Conservation (phyloP, 2,888 invertebrate species). For the Caenorhabditis afra region DNA sequence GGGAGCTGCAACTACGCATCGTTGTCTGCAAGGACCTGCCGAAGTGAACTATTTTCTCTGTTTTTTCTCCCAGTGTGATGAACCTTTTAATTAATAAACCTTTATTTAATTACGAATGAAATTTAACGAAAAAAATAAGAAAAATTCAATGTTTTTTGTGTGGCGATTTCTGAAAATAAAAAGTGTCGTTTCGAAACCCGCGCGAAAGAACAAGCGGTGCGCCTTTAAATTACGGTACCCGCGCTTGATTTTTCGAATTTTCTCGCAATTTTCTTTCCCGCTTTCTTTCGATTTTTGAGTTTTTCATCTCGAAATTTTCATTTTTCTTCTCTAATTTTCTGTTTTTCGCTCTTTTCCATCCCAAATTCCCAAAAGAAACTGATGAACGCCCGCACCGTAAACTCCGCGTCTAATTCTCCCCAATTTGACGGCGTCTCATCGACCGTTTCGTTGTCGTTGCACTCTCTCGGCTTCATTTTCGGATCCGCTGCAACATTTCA, state of each 20-base stretch:
- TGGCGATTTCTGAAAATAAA: constrained; percentile 14
- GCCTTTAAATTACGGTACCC: constrained; percentile 26
- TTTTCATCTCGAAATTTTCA: constrained; percentile 4
- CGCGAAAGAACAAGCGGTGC: background rate
- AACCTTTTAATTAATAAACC: too few species aligned
- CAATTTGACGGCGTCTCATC: constrained; percentile 34
- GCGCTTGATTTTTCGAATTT: constrained; percentile 3
- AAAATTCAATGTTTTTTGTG: constrained; percentile 7
- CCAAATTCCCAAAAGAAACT: too few species aligned
- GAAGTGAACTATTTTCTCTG: too few species aligned
- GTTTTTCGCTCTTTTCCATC: too few species aligned
- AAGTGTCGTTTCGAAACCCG: constrained; percentile 19
- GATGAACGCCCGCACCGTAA: constrained; percentile 12
- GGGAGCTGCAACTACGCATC: constrained; percentile 51
- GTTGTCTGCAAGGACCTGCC: constrained; percentile 46
- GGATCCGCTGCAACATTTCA: constrained; percentile 31
- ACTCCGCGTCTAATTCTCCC: constrained; percentile 28
- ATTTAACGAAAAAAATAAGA: background rate
- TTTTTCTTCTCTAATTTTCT: constrained; percentile 1
- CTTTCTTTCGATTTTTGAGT: background rate
- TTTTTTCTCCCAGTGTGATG: too few species aligned
- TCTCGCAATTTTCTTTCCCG: background rate
- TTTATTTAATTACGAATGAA: background rate
- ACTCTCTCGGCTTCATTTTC: constrained; percentile 33
- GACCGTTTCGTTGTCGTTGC: constrained; percentile 39